Evolutionary conservation across 2,888 invertebrate species (phyloP).

Genomic region (Tinea pellionella): DNA sequence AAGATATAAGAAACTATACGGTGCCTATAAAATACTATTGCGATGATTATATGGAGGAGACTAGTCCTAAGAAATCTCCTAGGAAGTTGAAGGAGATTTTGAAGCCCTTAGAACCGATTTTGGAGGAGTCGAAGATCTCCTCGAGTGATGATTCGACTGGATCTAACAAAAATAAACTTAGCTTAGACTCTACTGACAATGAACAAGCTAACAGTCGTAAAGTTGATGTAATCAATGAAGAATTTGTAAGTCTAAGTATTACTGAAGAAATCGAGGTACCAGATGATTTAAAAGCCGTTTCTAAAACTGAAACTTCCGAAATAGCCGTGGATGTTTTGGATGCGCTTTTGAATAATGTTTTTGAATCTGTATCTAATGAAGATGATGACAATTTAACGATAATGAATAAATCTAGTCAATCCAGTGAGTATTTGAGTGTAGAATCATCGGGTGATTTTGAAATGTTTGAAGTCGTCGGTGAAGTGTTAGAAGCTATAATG

Average conservation of each 20-base stretch:
- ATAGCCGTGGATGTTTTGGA: not conserved
- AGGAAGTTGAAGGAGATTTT: conserved; percentile 20
- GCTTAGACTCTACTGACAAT: no score
- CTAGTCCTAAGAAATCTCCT: conserved; percentile 37
- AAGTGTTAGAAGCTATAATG: conserved; percentile 35
- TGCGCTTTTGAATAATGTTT: not conserved
- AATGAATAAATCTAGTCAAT: conserved; percentile 21
- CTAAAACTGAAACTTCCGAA: not conserved
- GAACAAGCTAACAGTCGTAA: no score
- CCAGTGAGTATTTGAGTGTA: conserved; percentile 35
- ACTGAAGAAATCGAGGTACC: no score
- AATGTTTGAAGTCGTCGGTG: conserved; percentile 44
- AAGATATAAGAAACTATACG: conserved; percentile 61
- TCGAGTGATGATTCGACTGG: conserved; percentile 30
- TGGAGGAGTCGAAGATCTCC: conserved; percentile 59
- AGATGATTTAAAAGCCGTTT: not conserved
- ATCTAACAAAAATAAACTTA: conserved; percentile 24
- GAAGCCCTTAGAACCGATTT: conserved; percentile 46
- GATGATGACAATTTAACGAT: not conserved
- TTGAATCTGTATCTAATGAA: not conserved
- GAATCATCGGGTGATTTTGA: conserved; percentile 58
- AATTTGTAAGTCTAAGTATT: no score
- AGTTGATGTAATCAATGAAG: no score
- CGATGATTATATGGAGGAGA: conserved; percentile 38
- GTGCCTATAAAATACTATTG: conserved; percentile 56